Base-by-base conservation (phyloP, 2,113 vertebrate species). In the Pitta sordida region DNA sequence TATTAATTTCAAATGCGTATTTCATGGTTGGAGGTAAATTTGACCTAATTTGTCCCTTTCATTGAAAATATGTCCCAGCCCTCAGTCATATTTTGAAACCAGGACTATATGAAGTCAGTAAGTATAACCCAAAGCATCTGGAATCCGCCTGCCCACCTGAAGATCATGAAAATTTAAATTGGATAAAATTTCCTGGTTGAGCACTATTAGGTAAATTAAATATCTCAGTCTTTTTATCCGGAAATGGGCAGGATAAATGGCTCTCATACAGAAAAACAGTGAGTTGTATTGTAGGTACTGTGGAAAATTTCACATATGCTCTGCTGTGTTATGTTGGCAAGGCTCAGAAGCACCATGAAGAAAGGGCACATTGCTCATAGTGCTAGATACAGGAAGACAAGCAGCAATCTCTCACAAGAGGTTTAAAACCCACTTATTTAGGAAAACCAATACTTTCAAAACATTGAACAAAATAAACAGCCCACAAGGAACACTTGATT, bases 371-470 rank as follows among this genome's bases (percentile, higher is more conserved):
- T n/a, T 92, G 85, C 69, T 95, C 79, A 92, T 73, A 92, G 80
- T 74, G 53, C 74, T 64, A 74, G 62, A 91, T 86, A 75, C 29
- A 71, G 70, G 24, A 56, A 89, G 79, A 68, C 62, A 85, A 92
- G 92, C 73, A 95, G 83, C 74, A 94, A 79, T 81, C 62, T 39
- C 27, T 85, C 80, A 93, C 30, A 49, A 74, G 78, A 86, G 64
- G 86, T 86, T 78, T 86, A 90, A 95, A 95, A 94, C 37, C 62
- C 83, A 70, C 95, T 97, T 97, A 93, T 96, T 96, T 91, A 86
- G 68, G 88, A 96, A 83, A 94, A 88, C 17, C 5, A 15, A 46
- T 85, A 77, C 94, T 93, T 97, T 64, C 73, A 94, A 96, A 97
- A 93, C 80, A 83, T 76, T 82, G 86, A 91, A 83, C 87, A 95